phyloP scores from a whole-genome alignment of 2,888 invertebrate genomes.

The Drosophila vallismaia region DNA sequence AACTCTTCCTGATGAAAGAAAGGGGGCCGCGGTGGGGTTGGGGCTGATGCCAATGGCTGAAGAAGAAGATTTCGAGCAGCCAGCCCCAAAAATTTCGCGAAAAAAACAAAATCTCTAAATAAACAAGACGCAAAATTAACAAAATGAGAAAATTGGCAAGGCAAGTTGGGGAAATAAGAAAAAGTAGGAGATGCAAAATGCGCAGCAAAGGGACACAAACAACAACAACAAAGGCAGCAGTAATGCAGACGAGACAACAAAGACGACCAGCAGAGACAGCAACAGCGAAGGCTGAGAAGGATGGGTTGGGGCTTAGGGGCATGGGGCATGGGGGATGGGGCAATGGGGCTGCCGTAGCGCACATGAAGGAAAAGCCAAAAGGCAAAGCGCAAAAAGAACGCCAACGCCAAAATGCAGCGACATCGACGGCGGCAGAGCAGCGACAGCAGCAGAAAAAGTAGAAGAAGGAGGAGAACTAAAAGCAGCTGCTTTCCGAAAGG shows the following conservation, averaged over 20 bases:
- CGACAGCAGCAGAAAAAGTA: slow-evolving; percentile 9
- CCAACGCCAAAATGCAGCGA: slow-evolving; percentile 75
- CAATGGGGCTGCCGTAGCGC: slow-evolving; percentile 36
- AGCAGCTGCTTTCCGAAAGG: slow-evolving; percentile 42
- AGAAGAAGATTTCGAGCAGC: slow-evolving; percentile 64
- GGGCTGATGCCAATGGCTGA: neutral
- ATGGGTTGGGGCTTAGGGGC: slow-evolving; percentile 21
- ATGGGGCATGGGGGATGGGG: too few species aligned
- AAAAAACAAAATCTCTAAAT: slow-evolving; percentile 48
- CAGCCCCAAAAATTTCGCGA: slow-evolving; percentile 57
- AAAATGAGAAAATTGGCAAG: slow-evolving; percentile 64
- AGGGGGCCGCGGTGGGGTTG: slow-evolving; percentile 5
- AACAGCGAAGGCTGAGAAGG: slow-evolving; percentile 25
- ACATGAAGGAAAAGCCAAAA: slow-evolving; percentile 60
- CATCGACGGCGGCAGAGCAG: slow-evolving; percentile 40
- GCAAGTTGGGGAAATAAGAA: slow-evolving; percentile 40
- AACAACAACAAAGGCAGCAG: slow-evolving; percentile 26
- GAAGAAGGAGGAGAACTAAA: slow-evolving; percentile 28
- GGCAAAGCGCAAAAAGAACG: slow-evolving; percentile 73
- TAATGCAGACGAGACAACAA: slow-evolving; percentile 69
- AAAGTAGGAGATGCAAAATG: slow-evolving; percentile 58
- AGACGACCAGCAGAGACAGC: slow-evolving; percentile 53
- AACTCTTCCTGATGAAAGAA: slow-evolving; percentile 32
- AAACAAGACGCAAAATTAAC: slow-evolving; percentile 59
- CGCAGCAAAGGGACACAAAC: slow-evolving; percentile 37